phyloP scores from a whole-genome alignment of 1,140 invertebrate genomes.

The Cyrtorhinus lividipennis region DNA sequence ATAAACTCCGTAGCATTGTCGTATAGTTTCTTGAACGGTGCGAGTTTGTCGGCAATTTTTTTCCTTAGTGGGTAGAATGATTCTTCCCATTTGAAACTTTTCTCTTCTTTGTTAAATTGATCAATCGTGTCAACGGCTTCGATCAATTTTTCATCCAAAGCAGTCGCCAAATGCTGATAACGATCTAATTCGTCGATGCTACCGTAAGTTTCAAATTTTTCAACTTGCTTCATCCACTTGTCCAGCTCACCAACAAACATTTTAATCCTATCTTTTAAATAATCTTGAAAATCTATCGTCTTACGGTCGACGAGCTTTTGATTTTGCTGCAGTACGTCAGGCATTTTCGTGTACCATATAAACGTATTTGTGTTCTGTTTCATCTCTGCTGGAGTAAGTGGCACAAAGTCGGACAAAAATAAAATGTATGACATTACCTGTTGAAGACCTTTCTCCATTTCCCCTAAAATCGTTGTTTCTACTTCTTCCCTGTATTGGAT shows the following conservation, averaged over 20 bases:
- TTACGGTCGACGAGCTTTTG: constrained; percentile 64
- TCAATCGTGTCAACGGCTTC: constrained; percentile 68
- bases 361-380: constrained; percentile 75
- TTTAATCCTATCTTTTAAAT: constrained; percentile 47
- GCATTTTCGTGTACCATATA: constrained; percentile 64
- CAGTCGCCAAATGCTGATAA: constrained; percentile 66
- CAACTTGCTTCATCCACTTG: constrained; percentile 60
- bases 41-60: constrained; percentile 28
- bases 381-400: constrained; percentile 64
- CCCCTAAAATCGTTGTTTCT: constrained; percentile 49
- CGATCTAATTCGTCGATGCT: constrained; percentile 71
- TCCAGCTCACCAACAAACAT: constrained; percentile 69
- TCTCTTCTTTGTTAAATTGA: constrained; percentile 83
- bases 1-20: constrained; percentile 76
- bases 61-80: constrained; percentile 78
- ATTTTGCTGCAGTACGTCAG: constrained; percentile 66
- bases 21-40: constrained; percentile 77
- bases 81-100: constrained; percentile 73
- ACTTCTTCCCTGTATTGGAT: constrained; percentile 60
- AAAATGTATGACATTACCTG: constrained; percentile 42
- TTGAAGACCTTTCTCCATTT: constrained; percentile 59
- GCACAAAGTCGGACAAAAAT: constrained; percentile 65
- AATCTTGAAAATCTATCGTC: constrained; percentile 71
- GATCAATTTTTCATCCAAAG: constrained; percentile 51
- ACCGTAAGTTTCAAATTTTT: constrained; percentile 77